Conservation (phyloP, 2,888 invertebrate genomes). For the Carpatolechia fugitivella region DNA sequence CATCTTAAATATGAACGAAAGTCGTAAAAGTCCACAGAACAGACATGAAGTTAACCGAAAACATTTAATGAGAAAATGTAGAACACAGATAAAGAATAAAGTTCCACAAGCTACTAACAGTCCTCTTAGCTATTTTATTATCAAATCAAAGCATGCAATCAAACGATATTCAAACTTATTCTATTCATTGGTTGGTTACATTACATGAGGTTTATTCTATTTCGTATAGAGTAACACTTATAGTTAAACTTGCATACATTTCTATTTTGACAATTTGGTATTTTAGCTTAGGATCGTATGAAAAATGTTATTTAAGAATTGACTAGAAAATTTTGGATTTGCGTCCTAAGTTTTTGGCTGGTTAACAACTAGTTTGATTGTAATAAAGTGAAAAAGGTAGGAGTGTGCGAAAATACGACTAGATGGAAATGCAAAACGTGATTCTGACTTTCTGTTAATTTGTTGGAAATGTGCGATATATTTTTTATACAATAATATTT, state of each 20-base stretch:
- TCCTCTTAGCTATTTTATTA: too few relatives aligned
- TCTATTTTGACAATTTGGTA: constrained; percentile 58
- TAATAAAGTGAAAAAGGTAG: constrained; percentile 27
- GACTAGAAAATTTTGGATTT: constrained; percentile 77
- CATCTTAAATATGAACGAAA: background rate
- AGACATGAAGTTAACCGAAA: background rate
- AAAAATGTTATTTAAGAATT: constrained; percentile 53
- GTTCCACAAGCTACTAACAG: background rate
- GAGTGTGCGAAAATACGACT: constrained; percentile 49
- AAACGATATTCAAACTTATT: constrained; percentile 23
- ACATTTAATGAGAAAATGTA: background rate
- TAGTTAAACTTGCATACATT: constrained; percentile 10
- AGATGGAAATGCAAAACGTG: constrained; percentile 51
- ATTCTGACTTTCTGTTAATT: constrained; percentile 1
- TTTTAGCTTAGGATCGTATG: constrained; percentile 57
- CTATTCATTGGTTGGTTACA: constrained; percentile 60
- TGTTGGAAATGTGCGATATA: background rate
- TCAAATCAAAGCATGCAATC: background rate
- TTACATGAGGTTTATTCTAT: constrained; percentile 40
- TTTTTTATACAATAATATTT: too few relatives aligned
- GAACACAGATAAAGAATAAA: background rate
- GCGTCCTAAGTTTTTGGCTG: constrained; percentile 54
- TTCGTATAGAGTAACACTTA: constrained; percentile 18
- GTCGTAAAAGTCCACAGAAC: background rate
- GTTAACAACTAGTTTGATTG: constrained; percentile 44